These are phyloP conservation scores for Ophonus ardosiacus DNA, from an alignment of 2,888 invertebrate genomes.

Conservation along the genomic window DNA sequence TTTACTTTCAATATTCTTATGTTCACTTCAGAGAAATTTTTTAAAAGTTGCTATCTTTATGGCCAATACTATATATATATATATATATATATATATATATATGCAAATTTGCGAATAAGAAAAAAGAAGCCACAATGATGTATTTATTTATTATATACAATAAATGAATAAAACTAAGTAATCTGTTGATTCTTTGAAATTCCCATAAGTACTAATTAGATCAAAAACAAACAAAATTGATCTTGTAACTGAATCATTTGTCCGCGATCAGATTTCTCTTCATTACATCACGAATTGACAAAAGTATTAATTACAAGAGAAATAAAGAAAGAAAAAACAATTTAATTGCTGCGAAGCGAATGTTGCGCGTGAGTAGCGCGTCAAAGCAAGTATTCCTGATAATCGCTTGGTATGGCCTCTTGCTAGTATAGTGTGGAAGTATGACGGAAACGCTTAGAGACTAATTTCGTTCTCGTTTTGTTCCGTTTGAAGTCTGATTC, in stretches of 20 bases:
- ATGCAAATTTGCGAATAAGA: too few species aligned
- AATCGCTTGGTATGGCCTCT: not conserved
- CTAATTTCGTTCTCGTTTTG: conserved; percentile 53
- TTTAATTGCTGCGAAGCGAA: conserved; percentile 32
- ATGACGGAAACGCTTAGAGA: not conserved
- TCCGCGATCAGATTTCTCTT: conserved; percentile 14
- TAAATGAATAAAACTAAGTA: too few species aligned
- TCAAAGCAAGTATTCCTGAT: conserved; percentile 43
- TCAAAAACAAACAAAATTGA: conserved; percentile 6
- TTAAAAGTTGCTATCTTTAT: too few species aligned
- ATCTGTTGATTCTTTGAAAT: too few species aligned
- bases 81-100: too few species aligned
- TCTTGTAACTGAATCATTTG: not conserved
- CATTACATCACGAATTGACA: conserved; percentile 22
- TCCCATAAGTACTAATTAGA: not conserved
- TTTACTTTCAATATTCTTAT: too few species aligned
- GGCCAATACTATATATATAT: too few species aligned
- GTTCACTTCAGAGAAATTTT: too few species aligned
- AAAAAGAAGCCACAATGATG: too few species aligned
- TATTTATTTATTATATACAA: too few species aligned
- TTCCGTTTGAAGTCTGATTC: conserved; percentile 51
- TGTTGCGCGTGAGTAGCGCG: conserved; percentile 1
- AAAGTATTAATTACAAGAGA: conserved; percentile 37
- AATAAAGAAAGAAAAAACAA: conserved; percentile 23
- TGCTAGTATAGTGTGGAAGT: not conserved